Conservation (phyloP, 2,797 vertebrate species). For the Takifugu rubripes region DNA sequence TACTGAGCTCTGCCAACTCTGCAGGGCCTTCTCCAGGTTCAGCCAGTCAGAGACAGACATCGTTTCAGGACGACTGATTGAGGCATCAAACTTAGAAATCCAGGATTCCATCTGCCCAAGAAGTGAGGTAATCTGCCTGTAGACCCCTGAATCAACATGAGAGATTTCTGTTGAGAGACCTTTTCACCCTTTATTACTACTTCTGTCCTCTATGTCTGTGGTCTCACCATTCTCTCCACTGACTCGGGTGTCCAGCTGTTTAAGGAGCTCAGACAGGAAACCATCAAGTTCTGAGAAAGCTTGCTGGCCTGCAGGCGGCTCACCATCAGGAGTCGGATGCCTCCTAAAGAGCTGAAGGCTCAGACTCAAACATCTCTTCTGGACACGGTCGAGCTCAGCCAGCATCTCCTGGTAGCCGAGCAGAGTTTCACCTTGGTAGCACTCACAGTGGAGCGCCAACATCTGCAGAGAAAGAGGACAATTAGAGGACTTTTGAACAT, state of each 20-base stretch:
- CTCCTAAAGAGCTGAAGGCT: slow-evolving; percentile 71
- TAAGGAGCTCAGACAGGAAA: slow-evolving; percentile 58
- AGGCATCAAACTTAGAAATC: slow-evolving; percentile 57
- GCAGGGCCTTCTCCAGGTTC: slow-evolving; percentile 62
- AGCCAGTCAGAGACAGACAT: slow-evolving; percentile 58
- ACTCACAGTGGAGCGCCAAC: slow-evolving; percentile 65
- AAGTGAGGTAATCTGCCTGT: slow-evolving; percentile 65
- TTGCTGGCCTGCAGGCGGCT: slow-evolving; percentile 41
- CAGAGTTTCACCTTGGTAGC: slow-evolving; percentile 70
- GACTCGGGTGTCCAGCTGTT: slow-evolving; percentile 65
- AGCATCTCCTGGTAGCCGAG: slow-evolving; percentile 72
- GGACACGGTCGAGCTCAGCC: slow-evolving; percentile 51
- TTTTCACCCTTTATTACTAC: too few species aligned
- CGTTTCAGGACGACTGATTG: slow-evolving; percentile 28
- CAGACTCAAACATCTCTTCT: slow-evolving; percentile 74
- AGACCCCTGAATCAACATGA: slow-evolving; percentile 65
- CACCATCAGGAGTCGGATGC: slow-evolving; percentile 66
- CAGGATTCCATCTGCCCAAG: slow-evolving; percentile 68
- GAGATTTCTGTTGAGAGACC: neutral
- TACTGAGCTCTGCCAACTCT: slow-evolving; percentile 60
- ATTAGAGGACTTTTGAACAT: neutral
- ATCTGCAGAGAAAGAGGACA: slow-evolving; percentile 52
- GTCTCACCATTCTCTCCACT: slow-evolving; percentile 79
- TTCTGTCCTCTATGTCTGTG: too few species aligned
- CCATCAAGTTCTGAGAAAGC: slow-evolving; percentile 64